Evolutionary conservation across 2,888 invertebrate genomes (phyloP), one percentile per base, ranked within the genome.

Genomic region (Prionchulus punctatus): DNA sequence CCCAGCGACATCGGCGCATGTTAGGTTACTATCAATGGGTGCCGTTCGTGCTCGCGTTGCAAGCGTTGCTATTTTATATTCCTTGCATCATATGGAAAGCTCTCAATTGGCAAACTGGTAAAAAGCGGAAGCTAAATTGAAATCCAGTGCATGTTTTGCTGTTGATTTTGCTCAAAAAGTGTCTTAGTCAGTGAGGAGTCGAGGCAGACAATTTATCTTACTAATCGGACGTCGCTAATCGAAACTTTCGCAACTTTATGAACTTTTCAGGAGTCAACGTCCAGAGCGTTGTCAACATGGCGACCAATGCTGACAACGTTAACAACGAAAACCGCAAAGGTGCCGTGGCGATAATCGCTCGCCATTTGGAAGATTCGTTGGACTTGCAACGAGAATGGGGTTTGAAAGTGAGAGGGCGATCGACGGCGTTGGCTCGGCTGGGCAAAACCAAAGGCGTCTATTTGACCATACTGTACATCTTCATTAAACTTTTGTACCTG

Each of bases 81-180:
- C 69, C 69, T 3, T 67, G 67, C 57, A 54, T 66, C 23, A 54
- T 68, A 48, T 69, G 68, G 67, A 61, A 64, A 12, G 61, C 65
- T n/a, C 61, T 69, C 60, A 70, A 69, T 59, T 70, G 68, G 69
- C 59, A 64, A 50, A 60, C 62, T 12, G 67, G 66, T n/a, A n/a
- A n/a, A n/a, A n/a, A n/a, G n/a, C n/a, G n/a, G n/a, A n/a, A n/a
- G n/a, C n/a, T n/a, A n/a, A n/a, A n/a, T n/a, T n/a, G n/a, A n/a
- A n/a, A n/a, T n/a, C n/a, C n/a, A n/a, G n/a, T n/a, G n/a, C n/a
- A n/a, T n/a, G n/a, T n/a, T n/a, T n/a, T n/a, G n/a, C n/a, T n/a
- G n/a, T n/a, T n/a, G n/a, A n/a, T n/a, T n/a, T n/a, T n/a, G n/a
- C n/a, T n/a, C n/a, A n/a, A n/a, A n/a, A n/a, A n/a, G n/a, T n/a